Conservation (phyloP, 1,140 invertebrate species). For the Pseudomyrmex sp. region DNA sequence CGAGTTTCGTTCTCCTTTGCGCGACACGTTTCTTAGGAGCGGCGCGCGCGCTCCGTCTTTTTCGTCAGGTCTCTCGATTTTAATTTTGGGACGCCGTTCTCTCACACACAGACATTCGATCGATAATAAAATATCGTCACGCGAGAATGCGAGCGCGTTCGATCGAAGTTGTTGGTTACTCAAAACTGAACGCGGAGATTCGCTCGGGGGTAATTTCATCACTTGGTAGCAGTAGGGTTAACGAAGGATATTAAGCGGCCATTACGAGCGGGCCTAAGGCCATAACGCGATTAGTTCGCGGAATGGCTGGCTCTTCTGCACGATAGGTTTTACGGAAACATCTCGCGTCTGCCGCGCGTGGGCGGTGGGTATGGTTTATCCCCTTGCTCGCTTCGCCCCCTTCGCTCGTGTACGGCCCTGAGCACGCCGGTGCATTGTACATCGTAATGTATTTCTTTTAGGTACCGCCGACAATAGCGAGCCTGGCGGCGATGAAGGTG, state of each 20-base stretch:
- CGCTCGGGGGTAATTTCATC: constrained; percentile 23
- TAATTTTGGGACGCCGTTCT: not conserved
- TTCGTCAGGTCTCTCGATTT: constrained; percentile 25
- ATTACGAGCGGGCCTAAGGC: constrained; percentile 32
- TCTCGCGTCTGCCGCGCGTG: constrained; percentile 62
- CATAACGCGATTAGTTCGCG: constrained; percentile 50
- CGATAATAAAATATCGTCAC: not conserved
- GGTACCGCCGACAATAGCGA: constrained; percentile 83
- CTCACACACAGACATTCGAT: not conserved
- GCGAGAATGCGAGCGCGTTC: not conserved
- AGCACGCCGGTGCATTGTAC: constrained; percentile 74
- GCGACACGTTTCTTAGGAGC: not conserved
- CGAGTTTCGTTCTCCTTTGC: constrained; percentile 38
- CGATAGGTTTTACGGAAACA: constrained; percentile 53
- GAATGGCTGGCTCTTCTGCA: constrained; percentile 34
- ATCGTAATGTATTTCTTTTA: constrained; percentile 81
- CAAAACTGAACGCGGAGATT: constrained; percentile 30
- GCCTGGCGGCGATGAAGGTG: constrained; percentile 83
- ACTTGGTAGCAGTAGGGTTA: constrained; percentile 44
- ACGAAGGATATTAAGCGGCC: constrained; percentile 42
- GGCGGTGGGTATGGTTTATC: constrained; percentile 47
- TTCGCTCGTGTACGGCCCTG: constrained; percentile 65
- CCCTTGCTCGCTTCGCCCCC: constrained; percentile 48
- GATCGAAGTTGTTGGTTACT: not conserved
- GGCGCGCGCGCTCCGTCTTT: constrained; percentile 10